These are phyloP conservation scores for Oconnorella tubifera DNA, from an alignment of 2,888 invertebrate genomes.

Conservation along the genomic window DNA sequence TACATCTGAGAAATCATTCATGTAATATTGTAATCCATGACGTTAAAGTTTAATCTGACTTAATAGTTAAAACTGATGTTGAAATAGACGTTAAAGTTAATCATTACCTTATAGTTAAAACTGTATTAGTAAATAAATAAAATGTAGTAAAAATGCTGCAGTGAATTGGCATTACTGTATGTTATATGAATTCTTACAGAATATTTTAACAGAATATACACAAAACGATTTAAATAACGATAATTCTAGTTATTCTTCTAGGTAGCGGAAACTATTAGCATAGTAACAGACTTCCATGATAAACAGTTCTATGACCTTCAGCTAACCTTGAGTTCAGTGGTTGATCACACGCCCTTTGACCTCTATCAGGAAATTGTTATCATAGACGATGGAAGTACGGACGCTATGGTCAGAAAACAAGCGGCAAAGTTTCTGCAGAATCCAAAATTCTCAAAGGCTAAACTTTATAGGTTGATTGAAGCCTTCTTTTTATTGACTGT, in stretches of 20 bases:
- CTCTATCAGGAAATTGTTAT: slow-evolving; percentile 34
- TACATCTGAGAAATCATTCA: too few relatives aligned
- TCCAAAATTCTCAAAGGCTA: slow-evolving; percentile 27
- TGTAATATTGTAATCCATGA: too few relatives aligned
- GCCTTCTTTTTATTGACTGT: too few relatives aligned
- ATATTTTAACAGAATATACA: too few relatives aligned
- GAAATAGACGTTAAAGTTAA: too few relatives aligned
- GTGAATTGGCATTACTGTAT: neutral
- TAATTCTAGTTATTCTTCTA: slow-evolving; percentile 1
- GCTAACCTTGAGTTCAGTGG: slow-evolving; percentile 30
- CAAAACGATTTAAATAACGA: neutral
- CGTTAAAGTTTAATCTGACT: too few relatives aligned
- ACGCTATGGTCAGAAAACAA: slow-evolving; percentile 16
- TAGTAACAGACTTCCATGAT: slow-evolving; percentile 32
- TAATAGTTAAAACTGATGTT: too few relatives aligned
- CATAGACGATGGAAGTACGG: slow-evolving; percentile 34
- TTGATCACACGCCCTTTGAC: slow-evolving; percentile 30
- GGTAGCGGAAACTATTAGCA: slow-evolving; percentile 27
- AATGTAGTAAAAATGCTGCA: neutral
- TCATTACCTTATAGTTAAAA: too few relatives aligned
- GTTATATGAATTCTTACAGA: neutral
- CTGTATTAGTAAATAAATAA: too few relatives aligned
- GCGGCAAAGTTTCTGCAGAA: slow-evolving; percentile 25
- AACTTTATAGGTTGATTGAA: slow-evolving; percentile 21
- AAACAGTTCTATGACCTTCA: slow-evolving; percentile 32